Conservation (phyloP, 37 sponge, comb jelly and placozoan species). For the Ephydatia muelleri region DNA sequence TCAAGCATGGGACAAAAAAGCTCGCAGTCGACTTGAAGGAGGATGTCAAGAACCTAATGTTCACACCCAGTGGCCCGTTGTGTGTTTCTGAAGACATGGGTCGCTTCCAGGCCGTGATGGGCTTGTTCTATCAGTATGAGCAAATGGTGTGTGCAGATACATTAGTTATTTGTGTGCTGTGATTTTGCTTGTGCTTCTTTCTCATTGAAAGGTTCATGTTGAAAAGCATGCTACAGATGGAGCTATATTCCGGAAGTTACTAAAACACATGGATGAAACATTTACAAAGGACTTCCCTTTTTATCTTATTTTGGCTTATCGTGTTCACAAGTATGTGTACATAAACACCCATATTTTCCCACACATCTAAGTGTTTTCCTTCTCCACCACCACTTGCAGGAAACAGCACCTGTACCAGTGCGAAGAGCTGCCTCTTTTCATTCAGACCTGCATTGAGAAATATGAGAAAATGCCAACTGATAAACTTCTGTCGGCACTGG, state of each 20-base stretch:
- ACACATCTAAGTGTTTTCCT: neutral
- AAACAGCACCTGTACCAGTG: conserved; percentile 38
- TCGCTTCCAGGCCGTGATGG: conserved; percentile 48
- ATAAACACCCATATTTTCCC: neutral
- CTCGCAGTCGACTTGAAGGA: conserved; percentile 30
- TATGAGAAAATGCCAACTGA: neutral
- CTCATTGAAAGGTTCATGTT: conserved; percentile 7
- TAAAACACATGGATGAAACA: conserved; percentile 11
- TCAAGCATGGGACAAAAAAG: neutral
- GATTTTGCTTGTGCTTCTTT: neutral
- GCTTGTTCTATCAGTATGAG: conserved; percentile 51
- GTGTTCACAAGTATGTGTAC: conserved; percentile 35
- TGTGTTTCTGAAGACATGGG: conserved; percentile 14
- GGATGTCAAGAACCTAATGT: conserved; percentile 53
- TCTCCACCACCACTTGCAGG: conserved; percentile 3
- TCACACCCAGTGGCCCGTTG: conserved; percentile 21
- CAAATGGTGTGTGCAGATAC: conserved; percentile 30
- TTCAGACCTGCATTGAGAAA: conserved; percentile 33
- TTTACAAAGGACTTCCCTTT: conserved; percentile 50
- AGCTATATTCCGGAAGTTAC: conserved; percentile 29
- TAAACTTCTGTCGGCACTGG: neutral
- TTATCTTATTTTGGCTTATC: conserved; percentile 43
- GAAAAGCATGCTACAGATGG: conserved; percentile 18
- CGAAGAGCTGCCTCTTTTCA: conserved; percentile 48
- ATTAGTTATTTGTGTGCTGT: neutral